These are phyloP conservation scores for Autographa gamma DNA, from an alignment of 2,888 invertebrate genomes.

Conservation along the genomic window DNA sequence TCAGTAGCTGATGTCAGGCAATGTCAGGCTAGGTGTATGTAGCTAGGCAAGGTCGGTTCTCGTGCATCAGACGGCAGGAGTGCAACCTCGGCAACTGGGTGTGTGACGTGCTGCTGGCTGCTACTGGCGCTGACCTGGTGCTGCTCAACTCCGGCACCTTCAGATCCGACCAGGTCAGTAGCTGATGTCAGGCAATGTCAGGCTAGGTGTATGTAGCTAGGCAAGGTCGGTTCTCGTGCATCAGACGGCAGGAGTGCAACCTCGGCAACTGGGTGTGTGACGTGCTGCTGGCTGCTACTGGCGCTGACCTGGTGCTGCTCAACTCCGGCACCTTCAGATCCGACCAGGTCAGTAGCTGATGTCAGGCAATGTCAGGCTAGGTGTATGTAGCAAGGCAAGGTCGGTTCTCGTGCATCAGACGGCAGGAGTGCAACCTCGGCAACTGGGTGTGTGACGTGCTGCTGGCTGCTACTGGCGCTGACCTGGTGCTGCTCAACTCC, in stretches of 20 bases:
- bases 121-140: slow-evolving; percentile 95
- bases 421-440: slow-evolving; percentile 96
- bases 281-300: slow-evolving; percentile 94
- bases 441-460: slow-evolving; percentile 95
- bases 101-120: slow-evolving; percentile 94
- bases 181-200: too few relatives aligned
- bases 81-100: slow-evolving; percentile 97
- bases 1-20: slow-evolving; percentile 46
- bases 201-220: too few relatives aligned
- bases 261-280: slow-evolving; percentile 96
- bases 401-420: slow-evolving; percentile 90
- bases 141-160: slow-evolving; percentile 96
- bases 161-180: slow-evolving; percentile 90
- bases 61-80: slow-evolving; percentile 93
- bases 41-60: slow-evolving; percentile 96
- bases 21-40: too few relatives aligned
- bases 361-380: too few relatives aligned
- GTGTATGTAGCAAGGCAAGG: too few relatives aligned
- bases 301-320: slow-evolving; percentile 94
- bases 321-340: slow-evolving; percentile 96
- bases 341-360: slow-evolving; percentile 86
- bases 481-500: slow-evolving; percentile 95
- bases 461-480: slow-evolving; percentile 95
- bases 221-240: slow-evolving; percentile 80
- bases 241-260: slow-evolving; percentile 96